Evolutionary conservation across 2,113 vertebrate species (phyloP).

Genomic region (Myodes glareolus): DNA sequence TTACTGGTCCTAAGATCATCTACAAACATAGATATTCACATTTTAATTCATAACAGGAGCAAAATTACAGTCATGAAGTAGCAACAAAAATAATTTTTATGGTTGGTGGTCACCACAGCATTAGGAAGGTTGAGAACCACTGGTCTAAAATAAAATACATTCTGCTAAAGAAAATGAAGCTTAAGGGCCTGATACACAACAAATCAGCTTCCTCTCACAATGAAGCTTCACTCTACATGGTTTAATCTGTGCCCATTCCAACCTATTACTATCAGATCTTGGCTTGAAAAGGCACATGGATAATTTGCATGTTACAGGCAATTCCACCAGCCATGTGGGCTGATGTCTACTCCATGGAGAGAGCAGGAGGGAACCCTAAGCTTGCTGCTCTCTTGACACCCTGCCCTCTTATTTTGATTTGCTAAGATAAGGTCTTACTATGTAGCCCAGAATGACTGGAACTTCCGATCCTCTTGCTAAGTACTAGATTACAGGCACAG

Average conservation of each 20-base stretch:
- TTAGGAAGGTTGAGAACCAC: not conserved
- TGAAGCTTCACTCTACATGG: not conserved
- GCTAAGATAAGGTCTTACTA: not conserved
- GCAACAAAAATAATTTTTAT: not conserved
- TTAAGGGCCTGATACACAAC: not conserved
- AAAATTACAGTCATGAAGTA: not conserved
- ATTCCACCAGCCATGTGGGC: not conserved
- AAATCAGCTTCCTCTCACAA: constrained; percentile 11
- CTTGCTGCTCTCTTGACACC: not conserved
- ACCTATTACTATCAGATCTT: not conserved
- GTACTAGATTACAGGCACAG: not conserved
- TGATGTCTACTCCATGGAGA: not conserved
- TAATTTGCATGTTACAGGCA: not conserved
- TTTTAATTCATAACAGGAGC: not conserved
- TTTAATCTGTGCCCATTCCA: constrained; percentile 39
- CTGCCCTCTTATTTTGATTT: not conserved
- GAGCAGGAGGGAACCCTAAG: not conserved
- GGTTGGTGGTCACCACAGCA: not conserved
- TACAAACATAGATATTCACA: not conserved
- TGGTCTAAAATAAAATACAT: constrained; percentile 20
- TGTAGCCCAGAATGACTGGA: not conserved
- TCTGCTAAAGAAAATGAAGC: constrained; percentile 40
- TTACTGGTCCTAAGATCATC: not conserved
- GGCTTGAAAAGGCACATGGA: not conserved
- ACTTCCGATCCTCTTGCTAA: not conserved